Base-by-base conservation (phyloP, 2,888 invertebrate genomes). In the Lydus trimaculatus region DNA sequence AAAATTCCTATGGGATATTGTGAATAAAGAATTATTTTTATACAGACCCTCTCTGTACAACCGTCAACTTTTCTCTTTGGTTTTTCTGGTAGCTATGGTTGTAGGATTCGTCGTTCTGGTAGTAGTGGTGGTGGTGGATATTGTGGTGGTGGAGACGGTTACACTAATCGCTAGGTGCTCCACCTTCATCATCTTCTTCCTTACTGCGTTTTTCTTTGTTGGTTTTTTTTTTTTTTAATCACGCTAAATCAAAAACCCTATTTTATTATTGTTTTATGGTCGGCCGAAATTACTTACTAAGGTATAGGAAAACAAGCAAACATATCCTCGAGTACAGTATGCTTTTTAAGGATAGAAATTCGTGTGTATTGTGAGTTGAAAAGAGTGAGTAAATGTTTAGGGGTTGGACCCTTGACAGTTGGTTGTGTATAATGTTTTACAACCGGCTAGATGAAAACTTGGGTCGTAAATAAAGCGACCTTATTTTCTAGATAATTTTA, bases 11-110 rank as follows among this genome's bases (percentile, higher is more conserved):
- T 64, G 81, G 82, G 82, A 81, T 74, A 65, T 61, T 72, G 74
- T 73, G 79, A 82, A 82, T 83, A 81, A 84, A 83, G 83, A 83
- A 84, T 84, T 84, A 83, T 82, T 82, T 81, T 82, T 79, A 79
- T 78, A 76, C 78, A 73, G 73, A 70, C 76, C 79, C 77, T 79
- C 77, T 79, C 75, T 78, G 77, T 48, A 48, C 6, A 17, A 17
- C 39, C n/a, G 20, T 48, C 48, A 48, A 48, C 70, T 68, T 70
- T 23, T 33, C 31, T 36, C 36, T 36, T 23, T 33, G 20, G 43
- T 11, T 20, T n/a, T 20, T 36, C 48, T 48, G 48, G 48, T 48
- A 48, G 43, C 9, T 8, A 20, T 48, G 48, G 48, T 43, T 1
- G 17, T 43, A 2, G n/a, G 4, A 17, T 17, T 43, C 13, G 39